phyloP scores from a whole-genome alignment of 2,113 vertebrate genomes.

The Chloropsis cyanopogon region DNA sequence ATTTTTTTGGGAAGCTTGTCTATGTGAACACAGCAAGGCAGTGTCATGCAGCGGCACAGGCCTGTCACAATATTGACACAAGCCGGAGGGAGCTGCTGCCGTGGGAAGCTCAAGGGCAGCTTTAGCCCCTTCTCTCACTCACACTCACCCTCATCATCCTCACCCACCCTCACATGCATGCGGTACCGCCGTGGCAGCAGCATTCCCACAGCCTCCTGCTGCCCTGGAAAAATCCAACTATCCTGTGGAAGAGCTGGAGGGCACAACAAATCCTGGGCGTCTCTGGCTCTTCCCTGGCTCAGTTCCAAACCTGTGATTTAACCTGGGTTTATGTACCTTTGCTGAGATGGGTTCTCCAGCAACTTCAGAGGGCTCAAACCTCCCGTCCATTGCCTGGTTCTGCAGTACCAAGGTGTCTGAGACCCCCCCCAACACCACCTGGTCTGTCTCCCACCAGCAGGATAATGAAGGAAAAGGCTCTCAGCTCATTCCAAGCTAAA shows the following conservation, averaged over 20 bases:
- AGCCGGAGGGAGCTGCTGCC: background rate
- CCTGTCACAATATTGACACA: rapidly evolving
- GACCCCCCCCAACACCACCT: background rate
- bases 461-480: background rate
- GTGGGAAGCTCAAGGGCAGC: background rate
- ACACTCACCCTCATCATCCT: background rate
- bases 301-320: background rate
- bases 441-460: background rate
- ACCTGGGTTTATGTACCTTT: background rate
- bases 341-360: background rate
- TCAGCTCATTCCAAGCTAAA: background rate
- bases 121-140: background rate
- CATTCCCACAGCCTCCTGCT: background rate
- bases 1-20: background rate
- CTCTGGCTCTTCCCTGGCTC: background rate
- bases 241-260: background rate
- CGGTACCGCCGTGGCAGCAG: background rate
- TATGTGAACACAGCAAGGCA: rapidly evolving
- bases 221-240: background rate
- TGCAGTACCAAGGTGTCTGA: background rate
- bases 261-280: rapidly evolving
- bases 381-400: rapidly evolving
- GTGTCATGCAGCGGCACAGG: background rate
- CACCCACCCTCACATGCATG: background rate
- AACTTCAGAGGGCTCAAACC: background rate